Evolutionary conservation across 30 jellyfish, hydroid and myxozoan genomes (phyloP), one percentile per base, ranked within the genome.

Genomic region (Aurelia coerulea): DNA sequence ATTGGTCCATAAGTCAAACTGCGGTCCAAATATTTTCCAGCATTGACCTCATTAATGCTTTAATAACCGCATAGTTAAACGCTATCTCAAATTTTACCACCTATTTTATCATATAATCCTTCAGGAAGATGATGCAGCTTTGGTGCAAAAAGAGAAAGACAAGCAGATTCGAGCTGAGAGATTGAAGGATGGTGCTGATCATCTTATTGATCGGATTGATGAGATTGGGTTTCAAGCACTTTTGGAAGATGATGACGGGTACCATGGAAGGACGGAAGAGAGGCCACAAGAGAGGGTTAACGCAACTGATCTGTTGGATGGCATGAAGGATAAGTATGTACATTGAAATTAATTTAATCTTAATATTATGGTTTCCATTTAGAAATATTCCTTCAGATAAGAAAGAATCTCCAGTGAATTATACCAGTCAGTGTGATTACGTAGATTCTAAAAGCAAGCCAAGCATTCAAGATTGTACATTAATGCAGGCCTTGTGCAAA

Each of bases 181-280:
- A 49, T 34, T 95, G 67, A 85, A 86, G 37, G 62, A 90, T 33
- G 59, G 74, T 9, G 97, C 98, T 6, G 88, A 66, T 33, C 70
- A 89, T 37, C 83, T 95, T 4, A 49, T 95, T 62, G 85, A 85
- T 52, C 79, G 97, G 42, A 68, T 95, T 60, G 99, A 95, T 42
- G 96, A 90, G 31, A 72, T 83, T 68, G 99, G 99, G 2, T 34
- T 90, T 51, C 90, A 88, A 73, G 99, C 97, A 34, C 88, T 95
- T 42, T 81, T 95, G 14, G 98, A 90, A 53, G 90, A 77, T 16
- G 93, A 82, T 70, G 92, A 80, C 59, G 97, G 80, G 16, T 12
- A 14, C 16, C 87, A 58, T 8, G 86, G 80, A 4, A 54, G 74
- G 16, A 56, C 71, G 71, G 96, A 68, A 50, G 94, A 90, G 60